Evolutionary conservation across 2,888 invertebrate genomes (phyloP).

Genomic region (Erannis defoliaria): DNA sequence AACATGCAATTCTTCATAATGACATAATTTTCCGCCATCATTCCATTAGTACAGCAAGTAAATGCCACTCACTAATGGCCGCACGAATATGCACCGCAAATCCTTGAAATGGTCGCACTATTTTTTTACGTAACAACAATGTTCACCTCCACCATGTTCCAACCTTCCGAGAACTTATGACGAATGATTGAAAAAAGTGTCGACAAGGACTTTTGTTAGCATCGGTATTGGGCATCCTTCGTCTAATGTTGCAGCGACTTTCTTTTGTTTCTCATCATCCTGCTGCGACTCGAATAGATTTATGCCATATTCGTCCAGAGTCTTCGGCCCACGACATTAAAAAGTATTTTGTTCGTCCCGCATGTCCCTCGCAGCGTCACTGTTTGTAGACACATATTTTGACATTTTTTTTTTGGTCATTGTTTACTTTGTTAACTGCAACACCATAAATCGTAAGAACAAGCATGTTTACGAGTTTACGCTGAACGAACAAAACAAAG

Average conservation of each 20-base stretch:
- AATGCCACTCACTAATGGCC: slow-evolving; percentile 71
- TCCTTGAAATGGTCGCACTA: slow-evolving; percentile 64
- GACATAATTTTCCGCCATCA: slow-evolving; percentile 57
- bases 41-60: slow-evolving; percentile 46
- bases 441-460: slow-evolving; percentile 46
- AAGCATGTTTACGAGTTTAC: slow-evolving; percentile 49
- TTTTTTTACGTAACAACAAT: slow-evolving; percentile 58
- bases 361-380: slow-evolving; percentile 58
- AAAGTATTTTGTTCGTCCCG: no score
- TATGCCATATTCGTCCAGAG: no score
- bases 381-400: slow-evolving; percentile 67
- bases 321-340: no score
- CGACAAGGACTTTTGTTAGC: slow-evolving; percentile 70
- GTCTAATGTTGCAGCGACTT: slow-evolving; percentile 53
- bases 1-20: slow-evolving; percentile 67
- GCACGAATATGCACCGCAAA: slow-evolving; percentile 63
- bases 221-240: slow-evolving; percentile 21
- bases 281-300: slow-evolving; percentile 69
- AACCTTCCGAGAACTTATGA: slow-evolving; percentile 76
- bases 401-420: slow-evolving; percentile 57
- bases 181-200: slow-evolving; percentile 61
- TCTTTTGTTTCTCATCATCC: slow-evolving; percentile 74
- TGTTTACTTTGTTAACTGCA: slow-evolving; percentile 44
- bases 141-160: slow-evolving; percentile 69
- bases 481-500: slow-evolving; percentile 46